These are phyloP conservation scores for Polydrusus tereticollis DNA, from an alignment of 2,888 invertebrate species.

Conservation along the genomic window DNA sequence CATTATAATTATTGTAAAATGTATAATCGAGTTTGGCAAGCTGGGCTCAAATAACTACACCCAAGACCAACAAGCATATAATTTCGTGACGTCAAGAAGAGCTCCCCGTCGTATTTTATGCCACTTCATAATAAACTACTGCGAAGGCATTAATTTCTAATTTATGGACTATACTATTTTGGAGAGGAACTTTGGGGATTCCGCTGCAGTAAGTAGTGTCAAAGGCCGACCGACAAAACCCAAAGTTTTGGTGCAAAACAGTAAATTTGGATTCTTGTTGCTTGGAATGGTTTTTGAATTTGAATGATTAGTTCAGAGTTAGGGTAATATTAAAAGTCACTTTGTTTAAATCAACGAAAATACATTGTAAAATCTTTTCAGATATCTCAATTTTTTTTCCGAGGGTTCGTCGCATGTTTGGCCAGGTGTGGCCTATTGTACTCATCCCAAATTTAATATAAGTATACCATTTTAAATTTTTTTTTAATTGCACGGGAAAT, in stretches of 20 bases:
- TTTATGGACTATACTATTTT: slow-evolving; percentile 1
- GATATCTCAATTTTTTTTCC: no score
- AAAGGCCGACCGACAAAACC: neutral
- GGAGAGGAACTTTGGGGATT: neutral
- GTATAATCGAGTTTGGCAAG: no score
- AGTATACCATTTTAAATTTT: no score
- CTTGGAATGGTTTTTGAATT: neutral
- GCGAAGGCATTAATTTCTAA: neutral
- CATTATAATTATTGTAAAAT: no score
- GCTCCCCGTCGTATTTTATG: neutral
- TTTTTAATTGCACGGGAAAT: no score
- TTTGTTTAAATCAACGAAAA: no score
- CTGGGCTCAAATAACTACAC: neutral
- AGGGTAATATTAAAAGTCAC: neutral
- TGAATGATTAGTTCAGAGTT: neutral
- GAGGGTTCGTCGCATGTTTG: no score
- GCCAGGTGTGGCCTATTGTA: no score
- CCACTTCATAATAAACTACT: neutral
- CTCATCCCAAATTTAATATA: no score
- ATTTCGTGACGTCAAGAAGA: neutral
- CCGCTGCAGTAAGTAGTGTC: slow-evolving; percentile 4
- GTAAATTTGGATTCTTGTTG: neutral
- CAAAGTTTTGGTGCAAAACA: slow-evolving; percentile 7
- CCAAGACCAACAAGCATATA: neutral
- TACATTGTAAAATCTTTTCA: no score